Conservation (phyloP, 2,113 vertebrate species). For the Proterorhinus semilunaris region DNA sequence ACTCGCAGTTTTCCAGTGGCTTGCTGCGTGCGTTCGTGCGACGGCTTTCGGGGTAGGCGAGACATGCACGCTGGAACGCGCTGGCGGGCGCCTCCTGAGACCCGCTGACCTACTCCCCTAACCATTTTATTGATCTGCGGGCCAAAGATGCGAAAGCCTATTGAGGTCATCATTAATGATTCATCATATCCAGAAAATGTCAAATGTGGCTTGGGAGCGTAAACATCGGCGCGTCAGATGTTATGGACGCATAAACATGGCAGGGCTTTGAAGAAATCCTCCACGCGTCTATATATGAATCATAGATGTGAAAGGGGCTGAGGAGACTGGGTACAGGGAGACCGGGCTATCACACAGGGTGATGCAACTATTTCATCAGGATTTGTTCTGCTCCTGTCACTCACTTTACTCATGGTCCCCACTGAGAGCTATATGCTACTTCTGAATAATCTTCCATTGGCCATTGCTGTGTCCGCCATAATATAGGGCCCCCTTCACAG, state of each 20-base stretch:
- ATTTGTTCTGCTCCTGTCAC: conserved; percentile 48
- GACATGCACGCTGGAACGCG: conserved; percentile 24
- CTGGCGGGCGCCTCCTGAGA: conserved; percentile 62
- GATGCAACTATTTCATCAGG: conserved; percentile 57
- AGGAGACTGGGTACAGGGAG: conserved; percentile 30
- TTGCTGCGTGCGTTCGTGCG: conserved; percentile 48
- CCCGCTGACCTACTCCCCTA: conserved; percentile 73
- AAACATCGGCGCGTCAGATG: conserved; percentile 69
- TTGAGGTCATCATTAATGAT: conserved; percentile 77
- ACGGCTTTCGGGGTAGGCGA: conserved; percentile 42
- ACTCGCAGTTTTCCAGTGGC: conserved; percentile 50
- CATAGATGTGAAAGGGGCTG: conserved; percentile 55
- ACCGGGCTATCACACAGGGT: conserved; percentile 34
- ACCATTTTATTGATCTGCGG: conserved; percentile 77
- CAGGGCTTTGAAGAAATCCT: conserved; percentile 60
- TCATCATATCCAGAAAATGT: conserved; percentile 75
- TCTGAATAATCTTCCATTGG: conserved; percentile 47
- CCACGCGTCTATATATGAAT: conserved; percentile 62
- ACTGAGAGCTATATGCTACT: conserved; percentile 32
- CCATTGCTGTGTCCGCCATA: conserved; percentile 24
- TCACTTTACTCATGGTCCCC: conserved; percentile 45
- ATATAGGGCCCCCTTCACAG: not conserved
- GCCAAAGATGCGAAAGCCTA: conserved; percentile 76
- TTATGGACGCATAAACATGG: conserved; percentile 68
- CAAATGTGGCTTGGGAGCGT: conserved; percentile 68